Evolutionary conservation across 2,113 vertebrate genomes (phyloP), one percentile per base, ranked within the genome.

Genomic region (Marmota flaviventris): DNA sequence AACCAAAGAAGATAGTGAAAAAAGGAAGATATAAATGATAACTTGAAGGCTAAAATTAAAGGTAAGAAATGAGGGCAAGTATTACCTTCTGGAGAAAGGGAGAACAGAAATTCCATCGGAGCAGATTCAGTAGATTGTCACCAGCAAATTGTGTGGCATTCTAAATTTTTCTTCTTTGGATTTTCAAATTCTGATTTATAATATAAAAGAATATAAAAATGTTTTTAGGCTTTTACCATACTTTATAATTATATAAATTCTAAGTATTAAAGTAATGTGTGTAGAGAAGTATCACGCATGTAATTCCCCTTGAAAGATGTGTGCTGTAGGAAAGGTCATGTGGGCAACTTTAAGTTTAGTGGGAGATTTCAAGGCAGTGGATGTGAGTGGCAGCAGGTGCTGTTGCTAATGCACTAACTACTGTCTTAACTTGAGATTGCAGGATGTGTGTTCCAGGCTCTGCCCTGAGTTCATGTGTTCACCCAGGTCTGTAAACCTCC

Each of bases 181-280:
- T 56, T 22, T 84, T 85, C 53, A 16, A 69, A 73, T 93, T 79
- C 8, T 4, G 79, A 53, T 45, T n/a, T 56, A 76, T 76, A 69
- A 29, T 11, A 72, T 16, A 78, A 27, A 32, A 14, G 0, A 16
- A 78, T 45, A 89, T 3, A 5, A 85, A 89, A 51, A 51, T 63
- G 18, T 34, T 7, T 45, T 34, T 79, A 45, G 65, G 37, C 0
- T 5, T 61, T 96, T 8, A 51, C 3, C 2, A 34, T 58, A 82
- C 9, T 34, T 89, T 88, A 22, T 1, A 84, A 53, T 48, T 53
- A 27, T 67, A 37, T 65, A 22, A 70, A 91, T 91, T 16, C 16
- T 91, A 61, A 69, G 39, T 58, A 82, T 77, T 72, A 96, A 81
- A 32, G 93, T 70, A 76, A 85, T 85, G 1, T 32, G 9, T 89